These are phyloP conservation scores for Catocala fraxini DNA, from an alignment of 2,888 invertebrate species.

Conservation along the genomic window DNA sequence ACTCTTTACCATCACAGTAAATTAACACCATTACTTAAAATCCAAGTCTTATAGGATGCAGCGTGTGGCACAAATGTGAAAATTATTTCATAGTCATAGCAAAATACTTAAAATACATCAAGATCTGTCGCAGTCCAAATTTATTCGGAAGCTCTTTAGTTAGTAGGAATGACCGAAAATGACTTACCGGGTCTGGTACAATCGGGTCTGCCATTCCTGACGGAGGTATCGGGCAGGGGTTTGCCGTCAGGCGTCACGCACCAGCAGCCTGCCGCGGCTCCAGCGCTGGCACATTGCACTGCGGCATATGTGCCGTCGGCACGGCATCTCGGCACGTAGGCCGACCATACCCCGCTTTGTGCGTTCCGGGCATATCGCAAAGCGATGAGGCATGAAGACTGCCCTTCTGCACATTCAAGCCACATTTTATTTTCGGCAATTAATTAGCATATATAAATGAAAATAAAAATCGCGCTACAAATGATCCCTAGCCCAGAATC, in stretches of 20 bases:
- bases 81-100: too few species aligned
- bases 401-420: slow-evolving; percentile 61
- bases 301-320: slow-evolving; percentile 94
- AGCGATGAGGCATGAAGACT: slow-evolving; percentile 84
- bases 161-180: neutral
- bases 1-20: neutral
- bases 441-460: too few species aligned
- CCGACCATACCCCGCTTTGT: slow-evolving; percentile 76
- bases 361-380: slow-evolving; percentile 77
- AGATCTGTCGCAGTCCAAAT: neutral
- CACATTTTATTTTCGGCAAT: too few species aligned
- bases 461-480: too few species aligned
- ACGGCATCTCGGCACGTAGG: slow-evolving; percentile 93
- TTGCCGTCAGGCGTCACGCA: slow-evolving; percentile 95
- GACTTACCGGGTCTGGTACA: slow-evolving; percentile 86
- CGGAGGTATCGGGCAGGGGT: slow-evolving; percentile 93
- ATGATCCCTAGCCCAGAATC: too few species aligned
- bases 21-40: too few species aligned
- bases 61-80: too few species aligned
- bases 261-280: slow-evolving; percentile 94
- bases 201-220: slow-evolving; percentile 90
- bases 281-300: slow-evolving; percentile 94
- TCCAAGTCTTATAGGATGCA: too few species aligned
- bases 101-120: too few species aligned
- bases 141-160: neutral